These are phyloP conservation scores for Platysternon megacephalum DNA, from an alignment of 2,113 vertebrate genomes.

Conservation along the genomic window DNA sequence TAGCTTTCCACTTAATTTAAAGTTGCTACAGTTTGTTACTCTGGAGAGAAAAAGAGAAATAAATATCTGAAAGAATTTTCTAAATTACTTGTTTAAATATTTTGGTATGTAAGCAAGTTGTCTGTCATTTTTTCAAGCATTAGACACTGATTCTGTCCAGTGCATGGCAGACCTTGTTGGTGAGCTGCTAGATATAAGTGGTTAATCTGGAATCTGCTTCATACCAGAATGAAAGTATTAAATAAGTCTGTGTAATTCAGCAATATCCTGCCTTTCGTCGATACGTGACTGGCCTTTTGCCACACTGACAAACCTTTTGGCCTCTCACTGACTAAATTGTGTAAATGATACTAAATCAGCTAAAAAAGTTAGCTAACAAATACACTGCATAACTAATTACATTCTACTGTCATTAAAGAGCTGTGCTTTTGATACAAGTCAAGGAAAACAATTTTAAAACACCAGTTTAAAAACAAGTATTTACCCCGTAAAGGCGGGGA, in stretches of 20 bases:
- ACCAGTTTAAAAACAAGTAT: neutral
- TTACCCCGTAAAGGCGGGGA: neutral
- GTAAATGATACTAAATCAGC: neutral
- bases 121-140: neutral
- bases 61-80: slow-evolving; percentile 55
- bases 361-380: neutral
- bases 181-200: neutral
- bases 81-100: slow-evolving; percentile 34
- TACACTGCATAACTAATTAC: neutral
- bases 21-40: slow-evolving; percentile 60
- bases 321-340: neutral
- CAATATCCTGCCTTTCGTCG: neutral
- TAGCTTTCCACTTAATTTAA: slow-evolving; percentile 52
- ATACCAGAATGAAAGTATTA: neutral
- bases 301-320: neutral
- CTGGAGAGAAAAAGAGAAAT: slow-evolving; percentile 55
- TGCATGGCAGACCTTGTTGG: neutral
- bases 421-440: fast-evolving
- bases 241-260: neutral
- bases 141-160: slow-evolving; percentile 60
- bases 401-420: neutral
- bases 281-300: neutral
- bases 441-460: fast-evolving
- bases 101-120: slow-evolving; percentile 2
- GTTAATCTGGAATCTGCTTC: neutral